phyloP scores from a whole-genome alignment of 23 tunicate genomes.

The Oikopleura dioica region DNA sequence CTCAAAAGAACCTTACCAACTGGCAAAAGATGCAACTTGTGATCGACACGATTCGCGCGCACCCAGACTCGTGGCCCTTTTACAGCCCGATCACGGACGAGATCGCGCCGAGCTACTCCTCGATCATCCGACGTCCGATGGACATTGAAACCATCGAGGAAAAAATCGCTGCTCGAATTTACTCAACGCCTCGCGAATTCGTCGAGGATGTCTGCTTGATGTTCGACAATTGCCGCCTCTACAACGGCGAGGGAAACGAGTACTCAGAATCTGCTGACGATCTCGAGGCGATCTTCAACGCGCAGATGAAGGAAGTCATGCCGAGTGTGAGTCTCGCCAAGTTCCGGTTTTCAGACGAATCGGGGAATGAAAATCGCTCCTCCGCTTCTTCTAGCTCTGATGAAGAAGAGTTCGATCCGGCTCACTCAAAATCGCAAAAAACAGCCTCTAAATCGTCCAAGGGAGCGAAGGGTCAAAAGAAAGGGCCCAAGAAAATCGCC shows the following conservation, averaged over 20 bases:
- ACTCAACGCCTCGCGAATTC: constrained; percentile 31
- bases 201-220: constrained; percentile 40
- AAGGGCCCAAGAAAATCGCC: no score
- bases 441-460: no score
- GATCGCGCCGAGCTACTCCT: constrained; percentile 69
- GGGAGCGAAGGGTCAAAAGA: no score
- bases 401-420: no score
- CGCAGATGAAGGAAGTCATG: constrained; percentile 9
- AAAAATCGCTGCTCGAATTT: constrained; percentile 22
- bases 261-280: constrained; percentile 54
- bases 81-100: constrained; percentile 51
- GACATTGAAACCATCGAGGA: constrained; percentile 55
- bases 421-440: no score
- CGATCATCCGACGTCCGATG: constrained; percentile 67
- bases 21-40: neutral
- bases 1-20: no score
- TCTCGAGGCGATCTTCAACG: constrained; percentile 34
- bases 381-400: no score
- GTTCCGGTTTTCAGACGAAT: no score
- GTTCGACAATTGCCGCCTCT: constrained; percentile 79
- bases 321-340: no score
- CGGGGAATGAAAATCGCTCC: no score
- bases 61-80: constrained; percentile 86
- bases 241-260: constrained; percentile 80
- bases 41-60: constrained; percentile 20